Base-by-base conservation (phyloP, 2,113 vertebrate genomes). In the Oryzias curvinotus region DNA sequence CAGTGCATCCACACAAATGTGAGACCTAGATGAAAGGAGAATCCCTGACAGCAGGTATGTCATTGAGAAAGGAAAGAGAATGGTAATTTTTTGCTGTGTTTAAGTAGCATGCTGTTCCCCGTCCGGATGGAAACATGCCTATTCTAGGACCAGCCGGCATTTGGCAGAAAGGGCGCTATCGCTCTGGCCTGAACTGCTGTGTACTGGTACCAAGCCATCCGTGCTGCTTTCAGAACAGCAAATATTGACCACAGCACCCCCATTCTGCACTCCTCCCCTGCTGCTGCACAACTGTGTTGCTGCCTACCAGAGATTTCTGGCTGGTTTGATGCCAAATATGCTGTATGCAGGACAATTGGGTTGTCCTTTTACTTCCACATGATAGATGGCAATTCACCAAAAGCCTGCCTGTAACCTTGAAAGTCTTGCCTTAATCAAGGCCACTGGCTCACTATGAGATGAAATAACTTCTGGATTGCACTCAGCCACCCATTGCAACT, bases 301-400 rank as follows among this genome's bases (percentile, higher is more conserved):
- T 70, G 73, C 62, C 18, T 78, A 82, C 75, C 75, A 69, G 62
- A 84, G 83, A 86, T 66, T 74, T 82, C 76, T 75, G 85, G 76
- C 86, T 83, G 86, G 84, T 88, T 63, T 71, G 63, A 59, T 71
- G 85, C 87, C 86, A 88, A 82, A 72, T 70, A 62, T 54, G 72
- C 78, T 63, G 81, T 56, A 76, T 54, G 57, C 68, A 52, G 87
- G 86, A 85, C 82, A 71, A 82, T 82, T 45, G 68, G 76, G 64
- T 82, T 65, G 81, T 88, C 83, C 86, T 89, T 87, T 82, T 57
- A 50, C 72, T 77, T 73, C 80, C 81, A 82, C 77, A 81, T 89
- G 87, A 90, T 89, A 86, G 84, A 89, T 90, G 87, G 85, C 84
- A 78, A 58, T 66, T 59, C 80, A 85, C 87, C 84, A 87, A 83